Percentiles rank a stretch among this genome's conserved stretches.
These are phyloP conservation scores for Micromesistius poutassou DNA, from an alignment of 2,797 vertebrate genomes.

Conservation along the genomic window DNA sequence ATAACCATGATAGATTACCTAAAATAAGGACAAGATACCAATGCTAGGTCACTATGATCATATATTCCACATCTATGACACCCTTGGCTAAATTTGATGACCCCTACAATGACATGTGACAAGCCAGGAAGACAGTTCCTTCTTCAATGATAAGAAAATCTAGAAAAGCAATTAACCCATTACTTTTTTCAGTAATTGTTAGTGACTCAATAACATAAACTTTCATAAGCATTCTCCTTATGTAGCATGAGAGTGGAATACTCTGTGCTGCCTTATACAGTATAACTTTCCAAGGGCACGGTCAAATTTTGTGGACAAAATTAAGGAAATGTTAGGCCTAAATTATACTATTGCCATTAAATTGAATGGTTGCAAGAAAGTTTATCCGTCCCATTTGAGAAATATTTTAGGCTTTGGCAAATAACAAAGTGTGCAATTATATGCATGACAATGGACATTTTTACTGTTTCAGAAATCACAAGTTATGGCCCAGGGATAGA, in stretches of 20 bases:
- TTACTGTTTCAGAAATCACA: neutral
- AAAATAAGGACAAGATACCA: no score
- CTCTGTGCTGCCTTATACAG: neutral
- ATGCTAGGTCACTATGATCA: no score
- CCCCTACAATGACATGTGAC: neutral
- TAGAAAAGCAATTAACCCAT: no score
- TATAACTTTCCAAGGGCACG: neutral
- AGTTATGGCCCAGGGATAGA: neutral
- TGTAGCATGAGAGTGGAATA: neutral
- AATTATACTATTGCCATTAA: neutral
- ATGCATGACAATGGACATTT: neutral
- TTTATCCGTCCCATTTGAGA: neutral
- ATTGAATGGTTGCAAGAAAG: neutral
- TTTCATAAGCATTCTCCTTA: neutral
- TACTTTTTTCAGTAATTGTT: neutral
- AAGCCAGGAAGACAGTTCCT: neutral
- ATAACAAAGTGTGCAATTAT: neutral
- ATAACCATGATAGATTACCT: no score
- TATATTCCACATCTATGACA: no score
- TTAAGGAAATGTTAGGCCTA: neutral
- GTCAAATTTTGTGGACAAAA: neutral
- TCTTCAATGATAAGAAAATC: neutral
- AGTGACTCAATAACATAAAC: neutral
- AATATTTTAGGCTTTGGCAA: neutral
- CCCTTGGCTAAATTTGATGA: no score